Percentiles rank a stretch among this genome's conserved stretches.
Conservation (phyloP, 1,140 invertebrate species). For the Drosophila pachea region DNA sequence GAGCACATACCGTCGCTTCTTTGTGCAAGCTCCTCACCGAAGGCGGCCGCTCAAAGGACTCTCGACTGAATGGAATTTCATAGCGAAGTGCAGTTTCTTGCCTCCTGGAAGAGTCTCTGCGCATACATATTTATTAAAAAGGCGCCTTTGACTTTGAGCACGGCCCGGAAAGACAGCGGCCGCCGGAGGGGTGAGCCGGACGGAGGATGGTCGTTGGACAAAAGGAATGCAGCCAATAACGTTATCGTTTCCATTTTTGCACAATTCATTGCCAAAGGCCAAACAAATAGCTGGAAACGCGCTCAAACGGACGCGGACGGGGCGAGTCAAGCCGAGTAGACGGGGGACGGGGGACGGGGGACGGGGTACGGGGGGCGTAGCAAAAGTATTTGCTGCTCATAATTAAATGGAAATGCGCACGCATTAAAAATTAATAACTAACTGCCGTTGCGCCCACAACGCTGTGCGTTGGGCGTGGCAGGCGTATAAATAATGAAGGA, state of each 20-base stretch:
- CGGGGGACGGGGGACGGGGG: not conserved
- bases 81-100: slow-evolving; percentile 2
- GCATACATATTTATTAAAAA: slow-evolving; percentile 60
- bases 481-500: slow-evolving; percentile 28
- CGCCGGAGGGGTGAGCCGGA: not conserved
- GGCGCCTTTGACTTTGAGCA: slow-evolving; percentile 51
- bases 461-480: slow-evolving; percentile 11
- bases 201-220: not conserved
- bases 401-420: slow-evolving; percentile 43
- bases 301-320: no score
- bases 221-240: slow-evolving; percentile 44
- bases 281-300: slow-evolving; percentile 43
- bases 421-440: slow-evolving; percentile 52
- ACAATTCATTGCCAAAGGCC: slow-evolving; percentile 36
- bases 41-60: slow-evolving; percentile 5
- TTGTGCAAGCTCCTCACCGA: not conserved
- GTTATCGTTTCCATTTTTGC: slow-evolving; percentile 36
- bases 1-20: no score
- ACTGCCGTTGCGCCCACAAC: slow-evolving; percentile 15
- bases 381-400: slow-evolving; percentile 42
- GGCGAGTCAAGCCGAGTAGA: no score
- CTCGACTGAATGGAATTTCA: slow-evolving; percentile 15
- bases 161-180: slow-evolving; percentile 6
- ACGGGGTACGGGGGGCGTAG: not conserved
- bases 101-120: not conserved